These are phyloP conservation scores for Eubasilissa regina DNA, from an alignment of 1,140 invertebrate species.

Conservation along the genomic window DNA sequence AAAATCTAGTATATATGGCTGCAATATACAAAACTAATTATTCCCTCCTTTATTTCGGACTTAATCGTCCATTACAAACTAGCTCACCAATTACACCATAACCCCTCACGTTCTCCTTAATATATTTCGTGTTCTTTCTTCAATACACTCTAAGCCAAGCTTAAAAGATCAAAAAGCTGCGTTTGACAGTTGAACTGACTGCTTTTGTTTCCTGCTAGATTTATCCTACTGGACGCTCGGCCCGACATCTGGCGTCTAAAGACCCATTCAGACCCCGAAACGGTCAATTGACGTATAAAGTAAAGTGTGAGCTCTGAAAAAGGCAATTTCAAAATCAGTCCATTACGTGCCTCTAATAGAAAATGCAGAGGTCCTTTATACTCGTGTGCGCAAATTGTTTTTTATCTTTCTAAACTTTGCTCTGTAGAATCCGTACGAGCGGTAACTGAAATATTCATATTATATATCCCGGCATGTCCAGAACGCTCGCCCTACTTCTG, in stretches of 20 bases:
- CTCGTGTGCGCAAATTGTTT: not conserved
- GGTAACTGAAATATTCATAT: slow-evolving; percentile 35
- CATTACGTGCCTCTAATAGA: not conserved
- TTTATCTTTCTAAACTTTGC: not conserved
- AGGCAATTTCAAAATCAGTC: not conserved
- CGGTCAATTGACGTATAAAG: not conserved
- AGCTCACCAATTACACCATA: slow-evolving; percentile 5
- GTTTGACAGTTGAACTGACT: slow-evolving; percentile 40
- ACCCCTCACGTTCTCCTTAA: not conserved
- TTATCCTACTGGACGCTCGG: slow-evolving; percentile 35
- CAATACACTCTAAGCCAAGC: not conserved
- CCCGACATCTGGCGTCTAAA: slow-evolving; percentile 23
- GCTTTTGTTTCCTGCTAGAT: slow-evolving; percentile 43
- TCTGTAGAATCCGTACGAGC: not conserved
- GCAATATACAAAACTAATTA: no score
- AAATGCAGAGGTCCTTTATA: not conserved
- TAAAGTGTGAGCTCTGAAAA: not conserved
- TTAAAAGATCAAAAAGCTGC: slow-evolving; percentile 44
- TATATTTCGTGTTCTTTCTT: slow-evolving; percentile 16
- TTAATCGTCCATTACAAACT: not conserved
- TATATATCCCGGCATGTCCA: slow-evolving; percentile 24
- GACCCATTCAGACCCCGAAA: not conserved
- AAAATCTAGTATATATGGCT: no score
- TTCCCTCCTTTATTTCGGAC: no score
- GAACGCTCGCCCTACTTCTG: not conserved